Evolutionary conservation across 2,888 invertebrate genomes (phyloP), one percentile per base, ranked within the genome.

Genomic region (Macropis europaea): DNA sequence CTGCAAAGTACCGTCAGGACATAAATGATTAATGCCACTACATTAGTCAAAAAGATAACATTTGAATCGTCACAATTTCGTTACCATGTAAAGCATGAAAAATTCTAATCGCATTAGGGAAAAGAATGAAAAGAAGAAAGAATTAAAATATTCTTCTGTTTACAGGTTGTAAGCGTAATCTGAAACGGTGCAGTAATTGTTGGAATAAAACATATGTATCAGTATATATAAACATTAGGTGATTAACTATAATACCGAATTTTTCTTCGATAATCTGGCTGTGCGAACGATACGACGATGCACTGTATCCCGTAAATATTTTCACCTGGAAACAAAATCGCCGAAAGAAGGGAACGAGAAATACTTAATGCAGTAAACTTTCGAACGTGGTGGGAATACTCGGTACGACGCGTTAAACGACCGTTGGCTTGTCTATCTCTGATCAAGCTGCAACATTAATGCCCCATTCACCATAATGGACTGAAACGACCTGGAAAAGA

Each of bases 361-460:
- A 85, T 85, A 85, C 85, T 85, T 82, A 82, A 85, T 81, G 79
- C 60, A 56, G 63, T 63, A 47, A 53, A 52, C 53, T 40, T 47
- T 53, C 63, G 54, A 61, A 52, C 53, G 36, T 45, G 38, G 34
- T 7, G 57, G 45, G 62, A 50, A 59, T 70, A 57, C 70, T 34
- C 38, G 62, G 52, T 67, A 52, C 59, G 43, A 59, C 60, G 56
- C 53, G 52, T 62, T 62, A 38, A 59, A 57, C 60, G 68, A 68
- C 48, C 75, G 53, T 34, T 54, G 48, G 66, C 76, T 74, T 74
- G 70, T 81, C 80, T 82, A 84, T 84, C 80, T 79, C 73, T 81
- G 76, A 85, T 85, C 85, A 74, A 76, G 60, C 57, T 86, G 82
- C 78, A 86, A 84, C 73, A 86, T 86, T 86, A 82, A 86, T 85